Base-by-base conservation (phyloP, 1,140 invertebrate species). In the Brachionus asplanchnoidis region DNA sequence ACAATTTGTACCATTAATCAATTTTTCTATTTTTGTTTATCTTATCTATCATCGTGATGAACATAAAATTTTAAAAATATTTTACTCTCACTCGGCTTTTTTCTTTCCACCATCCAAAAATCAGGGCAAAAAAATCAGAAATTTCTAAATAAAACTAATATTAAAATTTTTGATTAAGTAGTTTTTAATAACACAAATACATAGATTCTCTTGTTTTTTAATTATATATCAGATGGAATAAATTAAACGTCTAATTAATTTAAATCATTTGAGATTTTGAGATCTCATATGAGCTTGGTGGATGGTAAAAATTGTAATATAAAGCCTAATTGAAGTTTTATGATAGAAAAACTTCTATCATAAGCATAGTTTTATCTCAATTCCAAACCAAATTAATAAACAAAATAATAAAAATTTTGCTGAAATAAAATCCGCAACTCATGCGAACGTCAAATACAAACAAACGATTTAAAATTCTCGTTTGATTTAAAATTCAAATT, bases 161-260 rank as follows among this genome's bases (percentile, higher is more conserved):
- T 60, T 60, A 60, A 20, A 17, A 44, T 73, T 40, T 28, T 40
- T 73, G 68, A 42, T 40, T 73, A 42, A 73, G 36, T 40, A 73
- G n/a, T 73, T 73, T 73, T 73, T 40, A 73, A 40, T 73, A 60
- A 9, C 53, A 23, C 7, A 60, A 60, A 26, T 60, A 60, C 53
- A 73, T 73, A 17, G 8, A 36, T 42, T 20, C 17, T 73, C 40
- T 42, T 40, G 40, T 68, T 68, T 42, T 42, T 44, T 40, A 73
- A 73, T 73, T 73, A 40, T 42, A 73, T 73, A 73, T 73, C 68
- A 73, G 68, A 73, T 73, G 68, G 68, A 73, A 73, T 73, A 73
- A 73, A 73, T 73, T 73, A 73, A 73, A 73, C 68, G 28, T 42
- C 40, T 73, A 73, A 73, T 73, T 73, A 73, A 73, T 73, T 73